Evolutionary conservation across 1,140 invertebrate genomes (phyloP).

Genomic region (Drosophila lini): DNA sequence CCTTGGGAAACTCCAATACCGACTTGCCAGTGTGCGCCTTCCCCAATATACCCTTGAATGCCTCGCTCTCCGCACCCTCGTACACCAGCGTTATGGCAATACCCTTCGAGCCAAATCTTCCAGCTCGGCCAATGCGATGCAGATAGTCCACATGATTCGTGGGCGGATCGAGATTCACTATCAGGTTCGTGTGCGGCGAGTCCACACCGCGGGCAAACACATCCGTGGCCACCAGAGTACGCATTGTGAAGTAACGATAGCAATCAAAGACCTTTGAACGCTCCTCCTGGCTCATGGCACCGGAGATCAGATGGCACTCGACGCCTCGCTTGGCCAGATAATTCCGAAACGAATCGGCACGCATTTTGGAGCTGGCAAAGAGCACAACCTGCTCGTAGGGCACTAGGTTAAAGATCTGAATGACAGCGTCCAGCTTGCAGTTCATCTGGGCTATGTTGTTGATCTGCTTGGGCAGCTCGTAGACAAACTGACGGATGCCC

Average conservation of each 20-base stretch:
- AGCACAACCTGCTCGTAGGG: conserved; percentile 95
- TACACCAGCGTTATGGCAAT: conserved; percentile 88
- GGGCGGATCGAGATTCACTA: conserved; percentile 96
- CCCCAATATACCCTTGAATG: conserved; percentile 86
- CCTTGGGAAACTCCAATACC: conserved; percentile 85
- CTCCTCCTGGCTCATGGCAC: conserved; percentile 91
- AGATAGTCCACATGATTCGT: conserved; percentile 94
- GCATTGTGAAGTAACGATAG: conserved; percentile 91
- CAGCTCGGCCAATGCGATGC: conserved; percentile 97
- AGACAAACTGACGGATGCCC: conserved; percentile 91
- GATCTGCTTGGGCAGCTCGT: conserved; percentile 86
- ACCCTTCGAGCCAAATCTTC: conserved; percentile 93
- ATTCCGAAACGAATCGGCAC: conserved; percentile 90
- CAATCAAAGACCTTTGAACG: conserved; percentile 90
- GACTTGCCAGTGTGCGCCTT: conserved; percentile 85
- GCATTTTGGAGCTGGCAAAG: conserved; percentile 94
- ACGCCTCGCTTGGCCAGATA: conserved; percentile 88
- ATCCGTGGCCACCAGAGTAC: conserved; percentile 96
- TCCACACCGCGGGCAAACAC: conserved; percentile 95
- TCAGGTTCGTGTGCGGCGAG: conserved; percentile 95
- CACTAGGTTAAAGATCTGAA: conserved; percentile 89
- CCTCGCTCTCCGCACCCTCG: conserved; percentile 86
- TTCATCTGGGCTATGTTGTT: conserved; percentile 88
- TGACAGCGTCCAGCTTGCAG: conserved; percentile 89
- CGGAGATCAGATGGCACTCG: conserved; percentile 88